Conservation (phyloP, 2,113 vertebrate genomes). For the Motacilla alba region DNA sequence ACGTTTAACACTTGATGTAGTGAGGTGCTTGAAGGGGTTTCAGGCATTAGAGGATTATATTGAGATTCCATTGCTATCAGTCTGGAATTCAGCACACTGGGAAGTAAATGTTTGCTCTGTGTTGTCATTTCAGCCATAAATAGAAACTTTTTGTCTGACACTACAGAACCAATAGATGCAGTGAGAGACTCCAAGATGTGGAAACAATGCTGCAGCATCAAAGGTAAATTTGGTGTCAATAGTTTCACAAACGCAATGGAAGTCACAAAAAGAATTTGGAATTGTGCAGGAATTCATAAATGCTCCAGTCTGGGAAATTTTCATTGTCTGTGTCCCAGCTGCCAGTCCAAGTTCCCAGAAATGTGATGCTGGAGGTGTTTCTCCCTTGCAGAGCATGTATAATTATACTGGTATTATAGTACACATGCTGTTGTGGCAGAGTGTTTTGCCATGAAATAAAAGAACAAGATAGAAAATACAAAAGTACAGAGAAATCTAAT, state of each 20-base stretch:
- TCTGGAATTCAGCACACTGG: slow-evolving; percentile 49
- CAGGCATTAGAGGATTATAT: slow-evolving; percentile 68
- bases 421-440: neutral
- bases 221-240: neutral
- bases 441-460: neutral
- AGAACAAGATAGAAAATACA: neutral
- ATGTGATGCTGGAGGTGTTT: neutral
- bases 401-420: fast-evolving
- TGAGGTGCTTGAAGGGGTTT: slow-evolving; percentile 64
- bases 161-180: neutral
- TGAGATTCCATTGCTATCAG: slow-evolving; percentile 65
- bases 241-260: neutral
- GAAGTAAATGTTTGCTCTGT: slow-evolving; percentile 56
- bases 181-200: neutral
- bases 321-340: neutral
- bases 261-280: neutral
- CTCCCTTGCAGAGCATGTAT: neutral
- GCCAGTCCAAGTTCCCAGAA: neutral
- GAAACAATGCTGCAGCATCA: neutral
- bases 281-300: neutral
- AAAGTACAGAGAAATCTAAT: neutral
- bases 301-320: neutral
- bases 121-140: slow-evolving; percentile 34
- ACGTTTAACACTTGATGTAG: slow-evolving; percentile 72
- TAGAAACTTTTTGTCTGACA: slow-evolving; percentile 25